A percentile compares a stretch with the other conserved stretches of the same genome.
phyloP scores from a whole-genome alignment of 2,797 vertebrate species.

The Phalanger gymnotis region DNA sequence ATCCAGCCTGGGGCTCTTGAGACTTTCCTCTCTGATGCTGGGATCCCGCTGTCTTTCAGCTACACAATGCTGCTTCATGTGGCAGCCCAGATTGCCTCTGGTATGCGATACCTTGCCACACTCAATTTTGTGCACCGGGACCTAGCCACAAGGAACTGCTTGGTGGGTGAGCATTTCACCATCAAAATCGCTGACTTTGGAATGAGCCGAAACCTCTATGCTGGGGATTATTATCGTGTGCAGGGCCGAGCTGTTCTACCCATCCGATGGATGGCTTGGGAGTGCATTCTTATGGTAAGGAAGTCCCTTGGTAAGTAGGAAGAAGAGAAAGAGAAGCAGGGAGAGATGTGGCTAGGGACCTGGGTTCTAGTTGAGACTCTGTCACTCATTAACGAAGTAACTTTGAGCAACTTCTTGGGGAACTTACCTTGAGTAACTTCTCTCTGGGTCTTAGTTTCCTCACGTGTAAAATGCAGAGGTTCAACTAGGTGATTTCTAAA shows the following conservation, averaged over 20 bases:
- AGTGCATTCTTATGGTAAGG: slow-evolving; percentile 95
- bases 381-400: background rate
- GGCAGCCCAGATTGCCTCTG: slow-evolving; percentile 93
- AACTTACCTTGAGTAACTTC: no score
- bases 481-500: background rate
- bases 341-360: background rate
- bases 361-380: background rate
- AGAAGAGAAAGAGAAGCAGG: background rate
- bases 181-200: slow-evolving; percentile 97
- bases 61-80: slow-evolving; percentile 92
- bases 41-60: slow-evolving; percentile 78
- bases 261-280: slow-evolving; percentile 99
- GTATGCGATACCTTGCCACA: slow-evolving; percentile 94
- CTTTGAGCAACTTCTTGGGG: no score
- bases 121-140: slow-evolving; percentile 96
- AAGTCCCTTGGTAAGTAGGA: background rate
- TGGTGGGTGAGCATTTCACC: slow-evolving; percentile 92
- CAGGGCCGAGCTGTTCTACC: slow-evolving; percentile 95
- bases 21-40: background rate
- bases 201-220: slow-evolving; percentile 95
- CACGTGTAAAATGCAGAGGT: background rate
- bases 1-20: background rate
- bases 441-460: background rate
- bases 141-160: slow-evolving; percentile 93
- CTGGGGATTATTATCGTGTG: slow-evolving; percentile 94